Percentiles rank a stretch among this genome's conserved stretches.
Evolutionary conservation across 2,888 invertebrate species (phyloP).

Genomic region (Xestobium rufovillosum): DNA sequence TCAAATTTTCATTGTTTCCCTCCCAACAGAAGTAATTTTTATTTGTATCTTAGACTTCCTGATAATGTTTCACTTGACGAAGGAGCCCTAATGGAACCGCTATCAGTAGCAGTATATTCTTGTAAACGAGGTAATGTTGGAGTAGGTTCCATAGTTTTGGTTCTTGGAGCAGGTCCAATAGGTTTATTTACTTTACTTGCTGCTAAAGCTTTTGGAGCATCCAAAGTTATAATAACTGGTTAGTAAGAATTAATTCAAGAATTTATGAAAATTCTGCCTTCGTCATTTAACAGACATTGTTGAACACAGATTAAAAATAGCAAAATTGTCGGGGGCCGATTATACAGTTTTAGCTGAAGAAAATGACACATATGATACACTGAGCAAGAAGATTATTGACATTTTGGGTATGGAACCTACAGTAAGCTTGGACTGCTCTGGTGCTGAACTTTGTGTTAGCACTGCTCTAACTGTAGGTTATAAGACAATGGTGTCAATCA

Average conservation of each 20-base stretch:
- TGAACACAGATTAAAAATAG: slow-evolving; percentile 63
- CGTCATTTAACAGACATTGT: slow-evolving; percentile 65
- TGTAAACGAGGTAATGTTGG: background rate
- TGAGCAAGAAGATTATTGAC: slow-evolving; percentile 52
- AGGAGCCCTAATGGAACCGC: background rate
- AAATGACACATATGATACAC: slow-evolving; percentile 50
- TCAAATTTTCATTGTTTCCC: too few species aligned
- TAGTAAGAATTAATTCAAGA: too few species aligned
- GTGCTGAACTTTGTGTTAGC: slow-evolving; percentile 69
- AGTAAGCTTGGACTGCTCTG: slow-evolving; percentile 81
- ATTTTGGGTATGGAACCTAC: slow-evolving; percentile 60
- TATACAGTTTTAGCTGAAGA: slow-evolving; percentile 53
- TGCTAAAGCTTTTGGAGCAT: background rate
- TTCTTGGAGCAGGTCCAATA: background rate
- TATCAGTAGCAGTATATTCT: background rate
- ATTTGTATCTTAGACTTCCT: slow-evolving; percentile 5
- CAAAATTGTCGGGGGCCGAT: slow-evolving; percentile 73
- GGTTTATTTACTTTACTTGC: background rate
- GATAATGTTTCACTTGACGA: background rate
- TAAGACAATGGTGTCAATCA: too few species aligned
- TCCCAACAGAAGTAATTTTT: too few species aligned
- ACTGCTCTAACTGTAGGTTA: slow-evolving; percentile 68
- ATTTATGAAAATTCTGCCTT: too few species aligned
- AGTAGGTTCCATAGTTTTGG: background rate
- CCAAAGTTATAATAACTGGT: slow-evolving; percentile 3